Evolutionary conservation across 2,888 invertebrate genomes (phyloP), one percentile per base, ranked within the genome.

Genomic region (Idaea biselata): DNA sequence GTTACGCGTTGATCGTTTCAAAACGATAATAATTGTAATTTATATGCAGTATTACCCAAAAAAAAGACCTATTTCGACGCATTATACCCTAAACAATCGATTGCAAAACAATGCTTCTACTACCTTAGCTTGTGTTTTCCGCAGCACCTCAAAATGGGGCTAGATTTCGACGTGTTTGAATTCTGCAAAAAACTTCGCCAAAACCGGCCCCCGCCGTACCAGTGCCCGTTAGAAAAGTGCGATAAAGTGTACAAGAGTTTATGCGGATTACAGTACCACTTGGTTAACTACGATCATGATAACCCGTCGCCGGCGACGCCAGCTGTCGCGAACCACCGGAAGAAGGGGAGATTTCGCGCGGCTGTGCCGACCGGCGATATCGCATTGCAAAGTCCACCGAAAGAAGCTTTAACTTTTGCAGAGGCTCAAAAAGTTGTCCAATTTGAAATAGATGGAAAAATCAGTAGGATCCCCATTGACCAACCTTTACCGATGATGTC

Each of bases 351-450:
- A 68, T 82, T 93, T 56, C 92, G 94, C 65, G 89, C 93, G 33
- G 93, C 94, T 55, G 94, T 94, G 56, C 94, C 93, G 18, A 94
- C 94, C 61, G 94, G 93, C 0, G 91, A 93, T 66, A 89, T 93
- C 64, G 91, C 89, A 1, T 82, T 93, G 4, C 92, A 91, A 70
- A 89, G 93, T 65, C 93, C 93, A 11, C 93, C 93, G 1, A 94
- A 95, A 73, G 96, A 96, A 80, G 95, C 95, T 16, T 89, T 97
- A 60, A 96, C 96, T 16, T 97, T 96, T 80, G 96, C 97, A 33
- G 97, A 97, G 80, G 95, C 96, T 2, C 97, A 97, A 81, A 96
- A 96, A 88, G 94, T 96, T 70, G 97, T 98, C 0, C 97, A 97
- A 82, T 96, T 97, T 78, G 97, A 97, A 79, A 93, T 97, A n/a